Evolutionary conservation across 2,113 vertebrate species (phyloP).

Genomic region (Hyla sarda): DNA sequence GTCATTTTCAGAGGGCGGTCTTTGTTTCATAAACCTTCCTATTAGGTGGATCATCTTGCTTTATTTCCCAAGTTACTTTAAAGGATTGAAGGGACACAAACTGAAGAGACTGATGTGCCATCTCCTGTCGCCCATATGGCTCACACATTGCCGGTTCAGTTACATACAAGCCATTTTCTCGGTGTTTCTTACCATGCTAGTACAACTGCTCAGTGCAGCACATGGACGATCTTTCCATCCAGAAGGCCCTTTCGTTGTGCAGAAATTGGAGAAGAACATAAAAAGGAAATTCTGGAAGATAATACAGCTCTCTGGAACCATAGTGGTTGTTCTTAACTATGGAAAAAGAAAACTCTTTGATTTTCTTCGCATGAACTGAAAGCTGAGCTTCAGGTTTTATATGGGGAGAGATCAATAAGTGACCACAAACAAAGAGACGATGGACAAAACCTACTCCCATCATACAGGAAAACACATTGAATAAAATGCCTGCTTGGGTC

Average conservation of each 20-base stretch:
- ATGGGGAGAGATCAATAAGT: background rate
- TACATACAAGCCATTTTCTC: background rate
- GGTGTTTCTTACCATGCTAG: background rate
- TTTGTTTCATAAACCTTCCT: background rate
- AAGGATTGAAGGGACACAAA: background rate
- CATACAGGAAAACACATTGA: background rate
- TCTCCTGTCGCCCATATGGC: constrained; percentile 11
- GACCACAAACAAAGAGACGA: background rate
- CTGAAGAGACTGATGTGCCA: background rate
- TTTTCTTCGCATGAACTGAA: background rate
- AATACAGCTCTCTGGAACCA: background rate
- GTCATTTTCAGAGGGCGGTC: background rate
- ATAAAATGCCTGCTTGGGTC: background rate
- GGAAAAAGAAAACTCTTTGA: background rate
- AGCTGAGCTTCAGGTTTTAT: background rate
- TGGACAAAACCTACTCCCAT: background rate
- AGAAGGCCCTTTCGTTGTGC: background rate
- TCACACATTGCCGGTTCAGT: background rate
- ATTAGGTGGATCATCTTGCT: background rate
- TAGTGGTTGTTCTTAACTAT: background rate
- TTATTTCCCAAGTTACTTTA: background rate
- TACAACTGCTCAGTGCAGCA: background rate
- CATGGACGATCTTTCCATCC: background rate
- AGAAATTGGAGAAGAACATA: background rate
- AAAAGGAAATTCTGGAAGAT: background rate